These are phyloP conservation scores for Peromyscus maniculatus DNA, from an alignment of 2,113 vertebrate species.

Conservation along the genomic window DNA sequence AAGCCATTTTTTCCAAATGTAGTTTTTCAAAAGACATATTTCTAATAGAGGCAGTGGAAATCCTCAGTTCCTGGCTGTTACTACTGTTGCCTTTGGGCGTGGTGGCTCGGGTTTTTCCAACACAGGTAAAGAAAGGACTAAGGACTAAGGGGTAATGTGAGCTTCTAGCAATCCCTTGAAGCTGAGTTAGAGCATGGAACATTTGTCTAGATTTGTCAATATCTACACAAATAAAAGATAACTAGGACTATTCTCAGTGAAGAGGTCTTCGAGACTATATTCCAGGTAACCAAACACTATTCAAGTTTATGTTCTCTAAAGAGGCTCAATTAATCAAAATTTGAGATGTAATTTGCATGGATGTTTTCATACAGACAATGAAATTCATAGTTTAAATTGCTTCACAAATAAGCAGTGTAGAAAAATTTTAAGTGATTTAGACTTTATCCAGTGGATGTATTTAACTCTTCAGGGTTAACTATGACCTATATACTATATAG, in stretches of 20 bases:
- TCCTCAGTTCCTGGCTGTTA: background rate
- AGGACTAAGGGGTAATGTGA: background rate
- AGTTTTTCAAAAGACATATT: background rate
- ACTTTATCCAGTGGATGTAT: background rate
- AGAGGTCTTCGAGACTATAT: rapidly evolving
- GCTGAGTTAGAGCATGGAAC: background rate
- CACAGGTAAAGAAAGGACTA: background rate
- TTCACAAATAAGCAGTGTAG: background rate
- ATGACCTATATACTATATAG: background rate
- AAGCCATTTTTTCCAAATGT: background rate
- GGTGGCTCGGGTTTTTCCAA: too few relatives aligned
- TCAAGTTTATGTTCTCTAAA: background rate
- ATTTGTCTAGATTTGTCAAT: background rate
- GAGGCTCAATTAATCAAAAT: background rate
- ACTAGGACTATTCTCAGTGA: background rate
- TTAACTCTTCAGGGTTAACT: background rate
- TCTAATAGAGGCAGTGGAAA: background rate
- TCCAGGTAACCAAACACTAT: background rate
- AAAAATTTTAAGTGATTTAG: background rate
- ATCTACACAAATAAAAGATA: background rate
- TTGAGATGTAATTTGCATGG: background rate
- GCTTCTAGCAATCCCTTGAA: background rate
- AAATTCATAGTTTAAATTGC: background rate
- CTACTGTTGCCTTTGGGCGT: background rate
- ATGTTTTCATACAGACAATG: background rate